Base-by-base conservation (phyloP, 2,797 vertebrate genomes). In the Neosalanx taihuensis region DNA sequence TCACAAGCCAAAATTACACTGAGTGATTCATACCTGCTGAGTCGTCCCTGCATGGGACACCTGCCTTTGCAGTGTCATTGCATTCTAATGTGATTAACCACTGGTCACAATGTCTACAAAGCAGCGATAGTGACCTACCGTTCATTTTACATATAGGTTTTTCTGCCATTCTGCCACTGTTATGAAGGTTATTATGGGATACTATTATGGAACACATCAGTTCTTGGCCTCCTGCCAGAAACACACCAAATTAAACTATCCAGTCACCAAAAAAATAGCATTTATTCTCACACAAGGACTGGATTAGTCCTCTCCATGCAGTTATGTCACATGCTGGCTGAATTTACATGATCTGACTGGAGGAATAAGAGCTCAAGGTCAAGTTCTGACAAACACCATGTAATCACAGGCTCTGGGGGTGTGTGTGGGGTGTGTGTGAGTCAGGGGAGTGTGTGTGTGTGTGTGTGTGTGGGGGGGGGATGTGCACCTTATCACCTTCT, bases 311-410 rank as follows among this genome's bases (percentile, higher is more conserved):
- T 56, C n/a, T 17, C 51, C 51, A 56, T 56, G 51, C 51, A 17
- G 51, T 84, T 81, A 83, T 79, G 81, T 85, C 79, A 85, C 83
- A 86, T 60, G 75, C 81, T 70, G 70, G 49, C 63, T 76, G 73
- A 90, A 93, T 92, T 87, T 82, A 87, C 88, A 72, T 78, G 80
- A 75, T 90, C 86, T 90, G 82, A 84, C 79, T 86, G 73, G 80
- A 67, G 68, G 86, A 82, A 88, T 64, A 75, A 77, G 64, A 46
- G 56, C 79, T 83, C 85, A 90, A 89, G 86, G 86, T 88, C 85
- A 88, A 68, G 69, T 86, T 73, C 69, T 83, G 82, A 87, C 79
- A 85, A 89, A 86, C 79, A 83, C 76, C 79, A 75, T 83, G 83
- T 80, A 84, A 82, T 80, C 75, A 76, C n/a, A 76, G 82, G 87